Percentiles rank a stretch among this genome's conserved stretches.
Evolutionary conservation across 1,140 invertebrate genomes (phyloP).

Genomic region (Trichoplusia ni): DNA sequence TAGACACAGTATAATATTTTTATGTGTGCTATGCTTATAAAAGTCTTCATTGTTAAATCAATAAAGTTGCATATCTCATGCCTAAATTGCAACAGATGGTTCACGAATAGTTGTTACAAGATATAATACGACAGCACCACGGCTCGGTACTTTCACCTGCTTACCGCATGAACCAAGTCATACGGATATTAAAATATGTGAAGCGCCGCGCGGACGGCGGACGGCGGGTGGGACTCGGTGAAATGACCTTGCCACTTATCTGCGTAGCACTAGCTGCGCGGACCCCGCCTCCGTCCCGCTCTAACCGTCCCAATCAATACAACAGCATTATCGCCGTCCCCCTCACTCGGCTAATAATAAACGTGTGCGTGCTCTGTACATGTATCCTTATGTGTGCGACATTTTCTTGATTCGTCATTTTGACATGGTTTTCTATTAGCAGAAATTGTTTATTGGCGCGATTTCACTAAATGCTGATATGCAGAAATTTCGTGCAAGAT

Average conservation of each 20-base stretch:
- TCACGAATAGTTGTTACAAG: background rate
- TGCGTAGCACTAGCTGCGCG: slow-evolving; percentile 50
- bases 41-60: background rate
- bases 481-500: background rate
- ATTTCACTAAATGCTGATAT: slow-evolving; percentile 25
- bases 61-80: too few relatives aligned
- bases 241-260: slow-evolving; percentile 75
- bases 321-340: slow-evolving; percentile 48
- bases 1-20: too few relatives aligned
- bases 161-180: slow-evolving; percentile 9
- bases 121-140: background rate
- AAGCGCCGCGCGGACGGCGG: slow-evolving; percentile 20
- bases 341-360: slow-evolving; percentile 72
- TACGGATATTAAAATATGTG: slow-evolving; percentile 35
- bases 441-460: background rate
- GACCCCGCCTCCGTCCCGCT: slow-evolving; percentile 52
- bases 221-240: slow-evolving; percentile 41
- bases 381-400: slow-evolving; percentile 42
- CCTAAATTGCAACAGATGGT: too few relatives aligned
- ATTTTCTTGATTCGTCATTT: slow-evolving; percentile 52
- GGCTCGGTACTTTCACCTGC: slow-evolving; percentile 37
- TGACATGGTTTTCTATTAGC: slow-evolving; percentile 31
- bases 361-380: slow-evolving; percentile 38
- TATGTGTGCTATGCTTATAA: too few relatives aligned
- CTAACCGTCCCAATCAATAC: slow-evolving; percentile 58